These are phyloP conservation scores for Toxotes lorentzi DNA, from an alignment of 2,797 vertebrate species.

Conservation along the genomic window DNA sequence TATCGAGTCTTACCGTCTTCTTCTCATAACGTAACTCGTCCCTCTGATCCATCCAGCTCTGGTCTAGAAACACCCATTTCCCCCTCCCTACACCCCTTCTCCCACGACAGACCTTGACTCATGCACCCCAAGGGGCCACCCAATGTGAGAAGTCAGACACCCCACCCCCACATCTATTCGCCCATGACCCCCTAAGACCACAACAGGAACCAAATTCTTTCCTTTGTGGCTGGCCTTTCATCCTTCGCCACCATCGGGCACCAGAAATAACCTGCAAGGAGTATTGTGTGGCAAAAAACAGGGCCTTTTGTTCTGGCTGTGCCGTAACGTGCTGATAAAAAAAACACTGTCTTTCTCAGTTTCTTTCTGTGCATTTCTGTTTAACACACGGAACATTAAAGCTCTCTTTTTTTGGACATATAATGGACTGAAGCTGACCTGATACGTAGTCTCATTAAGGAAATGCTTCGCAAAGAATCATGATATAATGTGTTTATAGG, in stretches of 20 bases:
- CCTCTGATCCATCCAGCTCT: slow-evolving; percentile 61
- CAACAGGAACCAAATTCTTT: slow-evolving; percentile 85
- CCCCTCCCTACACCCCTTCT: slow-evolving; percentile 50
- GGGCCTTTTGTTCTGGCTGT: slow-evolving; percentile 61
- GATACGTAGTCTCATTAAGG: slow-evolving; percentile 9
- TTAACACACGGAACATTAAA: not conserved
- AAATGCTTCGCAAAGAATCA: slow-evolving; percentile 4
- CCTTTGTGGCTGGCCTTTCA: slow-evolving; percentile 80
- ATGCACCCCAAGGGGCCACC: slow-evolving; percentile 74
- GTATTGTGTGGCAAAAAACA: slow-evolving; percentile 60
- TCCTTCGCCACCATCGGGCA: slow-evolving; percentile 67
- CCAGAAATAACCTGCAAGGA: slow-evolving; percentile 77
- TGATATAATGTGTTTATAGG: slow-evolving; percentile 4
- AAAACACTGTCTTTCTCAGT: slow-evolving; percentile 47
- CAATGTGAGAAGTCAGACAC: slow-evolving; percentile 79
- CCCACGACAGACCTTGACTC: slow-evolving; percentile 74
- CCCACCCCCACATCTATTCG: slow-evolving; percentile 74
- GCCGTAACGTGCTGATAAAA: slow-evolving; percentile 47
- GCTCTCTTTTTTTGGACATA: not conserved
- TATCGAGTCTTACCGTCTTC: slow-evolving; percentile 41
- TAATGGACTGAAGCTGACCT: slow-evolving; percentile 32
- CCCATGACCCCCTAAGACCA: slow-evolving; percentile 77
- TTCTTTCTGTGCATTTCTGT: slow-evolving; percentile 19
- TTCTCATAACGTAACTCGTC: slow-evolving; percentile 55
- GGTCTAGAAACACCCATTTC: slow-evolving; percentile 62